phyloP scores from a whole-genome alignment of 2,113 vertebrate species.

The Picathartes gymnocephalus region DNA sequence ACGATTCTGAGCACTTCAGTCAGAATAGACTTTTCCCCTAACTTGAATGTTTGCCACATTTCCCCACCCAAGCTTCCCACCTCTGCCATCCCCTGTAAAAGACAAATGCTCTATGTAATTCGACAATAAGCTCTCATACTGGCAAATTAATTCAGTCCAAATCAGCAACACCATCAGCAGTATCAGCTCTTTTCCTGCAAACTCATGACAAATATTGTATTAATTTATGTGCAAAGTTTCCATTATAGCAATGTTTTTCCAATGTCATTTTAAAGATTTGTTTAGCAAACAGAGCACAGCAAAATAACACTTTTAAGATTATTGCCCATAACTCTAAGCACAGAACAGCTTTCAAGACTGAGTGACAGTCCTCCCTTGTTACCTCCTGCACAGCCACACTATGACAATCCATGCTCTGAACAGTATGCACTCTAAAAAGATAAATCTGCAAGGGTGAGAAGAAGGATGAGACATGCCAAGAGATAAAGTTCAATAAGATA shows the following conservation, averaged over 20 bases:
- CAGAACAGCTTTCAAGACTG: not conserved
- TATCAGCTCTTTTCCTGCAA: not conserved
- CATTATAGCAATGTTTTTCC: not conserved
- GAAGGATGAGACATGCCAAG: not conserved
- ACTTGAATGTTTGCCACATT: not conserved
- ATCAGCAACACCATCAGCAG: not conserved
- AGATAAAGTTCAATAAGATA: not conserved
- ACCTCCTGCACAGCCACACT: not conserved
- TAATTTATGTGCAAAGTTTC: not conserved
- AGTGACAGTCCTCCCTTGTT: not conserved
- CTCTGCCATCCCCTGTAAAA: not conserved
- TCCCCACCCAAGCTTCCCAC: not conserved
- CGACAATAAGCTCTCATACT: not conserved
- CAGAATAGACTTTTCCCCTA: not conserved
- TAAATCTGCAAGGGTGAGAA: not conserved
- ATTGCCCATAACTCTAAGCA: not conserved
- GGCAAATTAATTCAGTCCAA: not conserved
- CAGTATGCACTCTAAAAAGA: not conserved
- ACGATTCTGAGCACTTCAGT: not conserved
- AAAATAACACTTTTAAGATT: not conserved
- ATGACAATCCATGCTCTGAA: not conserved
- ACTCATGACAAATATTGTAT: not conserved
- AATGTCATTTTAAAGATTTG: not conserved
- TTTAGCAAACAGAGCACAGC: not conserved
- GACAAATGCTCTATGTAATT: not conserved